These are phyloP conservation scores for Torymus aiolomorphi DNA, from an alignment of 2,888 invertebrate species.

Conservation along the genomic window DNA sequence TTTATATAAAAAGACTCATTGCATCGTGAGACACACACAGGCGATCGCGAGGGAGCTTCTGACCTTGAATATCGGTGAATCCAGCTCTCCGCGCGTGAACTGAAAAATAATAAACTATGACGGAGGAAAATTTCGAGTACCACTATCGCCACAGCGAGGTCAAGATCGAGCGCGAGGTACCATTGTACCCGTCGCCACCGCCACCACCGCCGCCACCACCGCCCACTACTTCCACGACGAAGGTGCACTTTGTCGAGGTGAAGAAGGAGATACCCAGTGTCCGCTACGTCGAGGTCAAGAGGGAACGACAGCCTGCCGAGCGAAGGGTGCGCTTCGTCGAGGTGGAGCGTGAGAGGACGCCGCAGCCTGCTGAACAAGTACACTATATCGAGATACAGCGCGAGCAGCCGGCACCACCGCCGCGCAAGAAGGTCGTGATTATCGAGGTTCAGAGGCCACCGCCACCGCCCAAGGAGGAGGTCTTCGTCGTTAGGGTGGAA, in stretches of 20 bases:
- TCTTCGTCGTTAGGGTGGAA: constrained; percentile 31
- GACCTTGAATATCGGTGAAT: too few species aligned
- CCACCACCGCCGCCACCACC: constrained; percentile 21
- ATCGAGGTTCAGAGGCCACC: constrained; percentile 45
- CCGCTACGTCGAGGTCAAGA: constrained; percentile 36
- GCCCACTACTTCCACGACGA: constrained; percentile 16
- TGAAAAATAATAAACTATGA: too few species aligned
- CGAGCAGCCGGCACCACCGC: neutral
- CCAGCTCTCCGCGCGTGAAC: too few species aligned
- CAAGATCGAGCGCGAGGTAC: constrained; percentile 34
- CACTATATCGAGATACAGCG: too few species aligned
- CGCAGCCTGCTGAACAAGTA: too few species aligned
- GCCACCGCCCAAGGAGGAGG: constrained; percentile 30
- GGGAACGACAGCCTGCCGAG: neutral
- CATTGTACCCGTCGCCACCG: constrained; percentile 13
- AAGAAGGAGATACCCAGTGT: neutral
- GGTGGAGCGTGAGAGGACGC: too few species aligned
- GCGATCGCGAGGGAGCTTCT: too few species aligned
- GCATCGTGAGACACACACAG: too few species aligned
- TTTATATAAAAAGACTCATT: too few species aligned
- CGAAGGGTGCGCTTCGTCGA: too few species aligned
- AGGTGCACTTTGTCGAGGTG: too few species aligned
- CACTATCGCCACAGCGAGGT: constrained; percentile 38
- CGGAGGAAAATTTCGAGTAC: constrained; percentile 22
- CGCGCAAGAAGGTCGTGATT: constrained; percentile 40